phyloP scores from a whole-genome alignment of 2,797 vertebrate species.

The Neostethus bicornis region DNA sequence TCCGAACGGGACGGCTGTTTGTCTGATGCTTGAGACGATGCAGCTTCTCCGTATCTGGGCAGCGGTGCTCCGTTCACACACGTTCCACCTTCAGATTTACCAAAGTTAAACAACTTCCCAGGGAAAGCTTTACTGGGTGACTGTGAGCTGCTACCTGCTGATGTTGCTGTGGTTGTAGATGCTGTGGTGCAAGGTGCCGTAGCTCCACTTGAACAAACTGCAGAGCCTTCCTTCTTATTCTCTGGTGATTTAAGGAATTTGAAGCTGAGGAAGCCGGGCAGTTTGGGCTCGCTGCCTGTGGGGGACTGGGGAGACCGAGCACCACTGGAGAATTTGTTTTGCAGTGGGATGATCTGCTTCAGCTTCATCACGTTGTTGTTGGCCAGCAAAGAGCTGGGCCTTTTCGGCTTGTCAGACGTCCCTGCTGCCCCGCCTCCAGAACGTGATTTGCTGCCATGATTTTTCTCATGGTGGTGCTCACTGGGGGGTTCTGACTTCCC shows the following conservation, averaged over 20 bases:
- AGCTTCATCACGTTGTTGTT: constrained; percentile 98
- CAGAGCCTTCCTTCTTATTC: constrained; percentile 83
- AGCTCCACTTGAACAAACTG: constrained; percentile 34
- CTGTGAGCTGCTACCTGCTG: constrained; percentile 88
- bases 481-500: constrained; percentile 80
- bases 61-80: constrained; percentile 76
- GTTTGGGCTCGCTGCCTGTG: constrained; percentile 89
- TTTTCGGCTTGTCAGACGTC: constrained; percentile 88
- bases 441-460: constrained; percentile 81
- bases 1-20: constrained; percentile 83
- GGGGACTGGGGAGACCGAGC: constrained; percentile 90
- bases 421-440: constrained; percentile 78
- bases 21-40: constrained; percentile 67
- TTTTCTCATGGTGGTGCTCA: constrained; percentile 85
- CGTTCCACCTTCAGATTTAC: constrained; percentile 82
- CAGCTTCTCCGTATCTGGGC: constrained; percentile 64
- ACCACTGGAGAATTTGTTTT: constrained; percentile 88
- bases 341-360: constrained; percentile 97
- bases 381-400: constrained; percentile 94
- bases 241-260: constrained; percentile 97
- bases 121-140: constrained; percentile 96
- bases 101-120: constrained; percentile 95
- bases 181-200: constrained; percentile 26
- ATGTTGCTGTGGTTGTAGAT: constrained; percentile 53
- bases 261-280: constrained; percentile 95